Evolutionary conservation across 2,888 invertebrate species (phyloP), one percentile per base, ranked within the genome.

Genomic region (Hetaerina titia): DNA sequence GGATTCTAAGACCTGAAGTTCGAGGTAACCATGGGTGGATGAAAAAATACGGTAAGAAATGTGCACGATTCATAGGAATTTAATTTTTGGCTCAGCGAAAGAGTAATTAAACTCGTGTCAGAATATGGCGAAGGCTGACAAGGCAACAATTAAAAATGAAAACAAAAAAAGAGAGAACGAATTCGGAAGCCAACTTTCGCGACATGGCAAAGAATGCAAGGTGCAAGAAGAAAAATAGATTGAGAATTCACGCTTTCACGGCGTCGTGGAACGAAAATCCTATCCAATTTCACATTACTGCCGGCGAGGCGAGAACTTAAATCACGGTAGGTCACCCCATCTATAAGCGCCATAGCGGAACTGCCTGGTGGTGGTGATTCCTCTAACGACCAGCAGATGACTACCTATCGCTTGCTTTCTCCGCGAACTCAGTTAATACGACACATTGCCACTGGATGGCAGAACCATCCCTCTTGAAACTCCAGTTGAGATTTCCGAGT

Each of bases 231-330:
- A 17, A 92, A 74, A 92, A 69, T 92, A 92, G 56, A n/a, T n/a
- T 22, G 81, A n/a, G 92, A 92, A 69, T 74, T 92, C 92, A 92
- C 92, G 92, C 92, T 92, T 92, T 92, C 92, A 92, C 92, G n/a
- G 64, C 69, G 56, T 64, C 56, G 56, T 22, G 92, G 60, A 92
- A 92, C 69, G n/a, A 74, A 56, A 92, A 92, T 58, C 89, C 89
- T 57, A 89, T 92, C 69, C 69, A 92, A 92, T 92, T 64, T 92
- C 69, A n/a, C 74, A 64, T 31, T 63, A 22, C n/a, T 1, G 7
- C 31, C 56, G 2, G 57, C 11, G 56, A 56, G 19, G 31, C 81
- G 31, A 81, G n/a, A 45, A 9, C n/a, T 57, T 4, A 64, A 74
- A 74, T 92, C 8, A 31, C 56, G 69, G 56, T 22, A 7, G 19